Percentiles rank a stretch among this genome's conserved stretches.
Evolutionary conservation across 2,888 invertebrate species (phyloP).

Genomic region (Norana najaformis): DNA sequence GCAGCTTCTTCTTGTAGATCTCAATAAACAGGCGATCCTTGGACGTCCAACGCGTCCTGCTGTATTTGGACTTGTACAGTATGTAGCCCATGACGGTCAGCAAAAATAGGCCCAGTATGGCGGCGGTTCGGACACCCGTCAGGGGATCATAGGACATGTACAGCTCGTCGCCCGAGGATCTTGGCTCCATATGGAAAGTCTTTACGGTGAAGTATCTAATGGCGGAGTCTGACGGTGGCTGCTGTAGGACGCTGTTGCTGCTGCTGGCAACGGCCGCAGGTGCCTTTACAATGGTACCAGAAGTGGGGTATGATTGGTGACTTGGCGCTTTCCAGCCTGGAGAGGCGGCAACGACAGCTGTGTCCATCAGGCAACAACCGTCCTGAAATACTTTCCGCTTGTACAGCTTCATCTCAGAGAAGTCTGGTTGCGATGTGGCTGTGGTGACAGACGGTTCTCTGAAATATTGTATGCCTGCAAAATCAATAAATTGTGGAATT

Average conservation of each 20-base stretch:
- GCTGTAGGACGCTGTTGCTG: not conserved
- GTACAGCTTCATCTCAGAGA: not conserved
- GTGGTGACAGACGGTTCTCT: not conserved
- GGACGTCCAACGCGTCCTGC: slow-evolving; percentile 29
- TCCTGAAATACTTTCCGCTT: not conserved
- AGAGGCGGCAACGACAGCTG: not conserved
- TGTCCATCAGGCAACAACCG: not conserved
- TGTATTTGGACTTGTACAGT: slow-evolving; percentile 37
- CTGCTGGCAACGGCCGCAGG: not conserved
- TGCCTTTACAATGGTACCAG: not conserved
- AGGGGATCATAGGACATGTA: slow-evolving; percentile 35
- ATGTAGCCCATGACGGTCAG: slow-evolving; percentile 35
- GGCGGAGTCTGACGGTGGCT: not conserved
- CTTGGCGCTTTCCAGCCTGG: not conserved
- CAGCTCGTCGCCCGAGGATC: not conserved
- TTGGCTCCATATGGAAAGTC: not conserved
- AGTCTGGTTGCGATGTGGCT: not conserved
- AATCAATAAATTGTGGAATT: not conserved
- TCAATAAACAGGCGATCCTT: slow-evolving; percentile 35
- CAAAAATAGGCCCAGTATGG: slow-evolving; percentile 37
- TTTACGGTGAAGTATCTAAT: slow-evolving; percentile 10
- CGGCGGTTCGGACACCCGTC: slow-evolving; percentile 37
- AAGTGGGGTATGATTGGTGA: slow-evolving; percentile 13
- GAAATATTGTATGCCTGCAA: not conserved
- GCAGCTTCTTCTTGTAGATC: slow-evolving; percentile 35